Base-by-base conservation (phyloP, 2,113 vertebrate genomes). In the Cyprinus carpio region DNA sequence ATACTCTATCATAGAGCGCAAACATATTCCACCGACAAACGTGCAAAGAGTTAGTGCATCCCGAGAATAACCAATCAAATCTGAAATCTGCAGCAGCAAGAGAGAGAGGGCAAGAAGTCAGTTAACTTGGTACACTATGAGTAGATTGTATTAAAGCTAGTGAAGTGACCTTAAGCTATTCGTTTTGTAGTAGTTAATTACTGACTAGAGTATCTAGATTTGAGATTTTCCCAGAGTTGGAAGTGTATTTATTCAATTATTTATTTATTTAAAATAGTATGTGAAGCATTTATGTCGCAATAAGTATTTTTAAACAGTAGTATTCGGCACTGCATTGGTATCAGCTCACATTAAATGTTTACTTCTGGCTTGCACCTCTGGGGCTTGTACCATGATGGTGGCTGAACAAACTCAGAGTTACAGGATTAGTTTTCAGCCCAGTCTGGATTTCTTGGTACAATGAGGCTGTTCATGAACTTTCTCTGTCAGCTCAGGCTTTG, bases 1-100 rank as follows among this genome's bases (percentile, higher is more conserved):
- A 87, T 84, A 85, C 72, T 87, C 83, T 69, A 56, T 87, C 79
- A 82, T 25, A 82, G 49, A 77, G 49, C 58, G 64, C 84, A 87
- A 85, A 83, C 82, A 87, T 84, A 85, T 87, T 87, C 83, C 72
- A 82, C 29, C n/a, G 4, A 46, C 76, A 84, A 31, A 20, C 43
- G 46, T 15, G 8, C 67, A n/a, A 62, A 80, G 27, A 25, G 20
- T 76, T 46, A 40, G 37, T 60, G 60, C 78, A 67, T 46, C 20
- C 46, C 40, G 58, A 16, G 74, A 37, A 83, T 83, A 81, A 51
- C 46, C n/a, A 49, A 62, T 62, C 34, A 23, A 10, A 31, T 34
- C 8, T 34, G 65, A 58, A 60, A 34, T 54, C 67, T 65, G 18
- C 23, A 65, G 18, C 51, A 54, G 51, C 51, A 54, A 6, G 51